Conservation (phyloP, 2,113 vertebrate genomes). For the Pelecanus crispus region DNA sequence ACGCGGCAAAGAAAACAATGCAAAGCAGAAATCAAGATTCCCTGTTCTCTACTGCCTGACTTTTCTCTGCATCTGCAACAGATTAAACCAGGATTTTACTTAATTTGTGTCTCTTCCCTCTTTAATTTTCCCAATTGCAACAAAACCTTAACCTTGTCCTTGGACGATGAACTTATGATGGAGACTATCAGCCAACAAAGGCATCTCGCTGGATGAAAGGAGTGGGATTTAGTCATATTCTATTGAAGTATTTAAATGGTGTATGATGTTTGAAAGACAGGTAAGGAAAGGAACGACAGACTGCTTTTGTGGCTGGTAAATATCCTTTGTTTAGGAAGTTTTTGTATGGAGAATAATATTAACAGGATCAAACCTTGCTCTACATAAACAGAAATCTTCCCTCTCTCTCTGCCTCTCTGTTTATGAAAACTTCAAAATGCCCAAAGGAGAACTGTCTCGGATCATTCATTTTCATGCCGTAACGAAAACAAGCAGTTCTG, state of each 20-base stretch:
- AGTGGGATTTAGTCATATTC: background rate
- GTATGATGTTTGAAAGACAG: background rate
- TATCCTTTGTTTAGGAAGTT: slow-evolving; percentile 17
- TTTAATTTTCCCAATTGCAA: background rate
- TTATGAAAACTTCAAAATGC: slow-evolving; percentile 6
- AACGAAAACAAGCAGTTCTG: background rate
- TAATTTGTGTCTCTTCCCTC: background rate
- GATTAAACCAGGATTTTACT: background rate
- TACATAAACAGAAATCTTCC: slow-evolving; percentile 7
- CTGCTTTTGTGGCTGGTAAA: slow-evolving; percentile 15
- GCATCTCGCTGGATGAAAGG: background rate
- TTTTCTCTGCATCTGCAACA: background rate
- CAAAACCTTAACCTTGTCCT: background rate
- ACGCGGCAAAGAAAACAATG: background rate
- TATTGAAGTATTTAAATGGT: background rate
- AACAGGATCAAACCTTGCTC: background rate
- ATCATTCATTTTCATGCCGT: background rate
- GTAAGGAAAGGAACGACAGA: background rate
- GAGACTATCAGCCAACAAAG: background rate
- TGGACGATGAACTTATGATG: background rate
- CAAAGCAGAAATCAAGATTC: background rate
- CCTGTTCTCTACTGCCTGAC: background rate
- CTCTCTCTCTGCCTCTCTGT: background rate
- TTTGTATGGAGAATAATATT: background rate
- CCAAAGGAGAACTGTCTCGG: background rate